Conservation (phyloP, 2,797 vertebrate species). For the Molothrus aeneus region DNA sequence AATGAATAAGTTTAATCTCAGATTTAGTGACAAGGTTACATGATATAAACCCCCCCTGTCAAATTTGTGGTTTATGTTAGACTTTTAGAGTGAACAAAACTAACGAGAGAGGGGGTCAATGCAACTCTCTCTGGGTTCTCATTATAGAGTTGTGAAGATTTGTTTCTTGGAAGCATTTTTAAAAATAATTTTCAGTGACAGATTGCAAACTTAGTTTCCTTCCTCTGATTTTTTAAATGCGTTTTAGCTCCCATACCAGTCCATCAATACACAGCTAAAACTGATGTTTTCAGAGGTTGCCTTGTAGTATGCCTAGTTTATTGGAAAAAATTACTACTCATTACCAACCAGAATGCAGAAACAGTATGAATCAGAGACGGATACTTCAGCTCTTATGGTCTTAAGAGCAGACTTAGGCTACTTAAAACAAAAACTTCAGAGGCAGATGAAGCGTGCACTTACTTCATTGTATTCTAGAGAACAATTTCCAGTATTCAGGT, state of each 20-base stretch:
- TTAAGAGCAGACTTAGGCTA: neutral
- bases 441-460: neutral
- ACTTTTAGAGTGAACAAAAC: neutral
- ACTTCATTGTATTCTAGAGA: neutral
- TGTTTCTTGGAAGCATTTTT: constrained; percentile 11
- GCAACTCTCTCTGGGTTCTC: neutral
- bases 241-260: neutral
- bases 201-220: constrained; percentile 7
- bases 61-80: neutral
- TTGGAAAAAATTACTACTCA: neutral
- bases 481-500: neutral
- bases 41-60: neutral
- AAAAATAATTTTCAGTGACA: neutral
- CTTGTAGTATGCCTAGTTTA: neutral
- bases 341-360: neutral
- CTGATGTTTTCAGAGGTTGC: neutral
- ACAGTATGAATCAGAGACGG: neutral
- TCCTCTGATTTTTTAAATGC: neutral
- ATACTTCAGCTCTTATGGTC: neutral
- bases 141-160: neutral
- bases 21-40: neutral
- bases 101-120: neutral
- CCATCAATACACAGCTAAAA: neutral
- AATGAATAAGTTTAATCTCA: neutral
- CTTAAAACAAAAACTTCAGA: neutral